Evolutionary conservation across 2,888 invertebrate species (phyloP).

Genomic region (Drosophila lacicola): DNA sequence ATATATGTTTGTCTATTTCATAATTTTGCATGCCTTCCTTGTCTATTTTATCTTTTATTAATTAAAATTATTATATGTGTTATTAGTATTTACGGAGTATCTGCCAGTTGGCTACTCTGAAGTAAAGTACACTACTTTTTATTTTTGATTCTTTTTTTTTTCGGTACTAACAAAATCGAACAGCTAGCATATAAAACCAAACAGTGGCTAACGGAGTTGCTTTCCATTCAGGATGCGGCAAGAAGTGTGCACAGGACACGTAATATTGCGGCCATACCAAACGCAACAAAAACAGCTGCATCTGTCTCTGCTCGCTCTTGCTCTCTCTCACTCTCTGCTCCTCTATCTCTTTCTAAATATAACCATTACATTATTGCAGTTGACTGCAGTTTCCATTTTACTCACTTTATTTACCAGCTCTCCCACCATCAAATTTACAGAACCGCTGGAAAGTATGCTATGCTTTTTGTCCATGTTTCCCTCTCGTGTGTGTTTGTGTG

Average conservation of each 20-base stretch:
- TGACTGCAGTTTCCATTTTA: conserved; percentile 69
- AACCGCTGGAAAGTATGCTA: conserved; percentile 49
- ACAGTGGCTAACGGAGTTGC: conserved; percentile 48
- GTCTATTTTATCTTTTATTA: no score
- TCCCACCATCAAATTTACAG: conserved; percentile 19
- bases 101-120: background rate
- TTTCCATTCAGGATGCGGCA: conserved; percentile 41
- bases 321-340: conserved; percentile 5
- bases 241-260: conserved; percentile 57
- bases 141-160: background rate
- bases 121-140: background rate
- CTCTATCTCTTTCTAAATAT: conserved; percentile 42
- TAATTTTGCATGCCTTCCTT: no score
- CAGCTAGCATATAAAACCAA: conserved; percentile 46
- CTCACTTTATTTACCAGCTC: conserved; percentile 8
- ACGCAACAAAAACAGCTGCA: conserved; percentile 11
- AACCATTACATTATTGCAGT: conserved; percentile 76
- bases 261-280: conserved; percentile 71
- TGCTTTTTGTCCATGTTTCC: conserved; percentile 30
- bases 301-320: background rate
- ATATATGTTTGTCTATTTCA: no score
- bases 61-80: no score
- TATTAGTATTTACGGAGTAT: background rate
- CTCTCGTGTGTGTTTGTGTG: background rate
- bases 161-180: conserved; percentile 53